Percentiles rank a stretch among this genome's conserved stretches.
These are phyloP conservation scores for Aporophyla lueneburgensis DNA, from an alignment of 2,888 invertebrate species.

Conservation along the genomic window DNA sequence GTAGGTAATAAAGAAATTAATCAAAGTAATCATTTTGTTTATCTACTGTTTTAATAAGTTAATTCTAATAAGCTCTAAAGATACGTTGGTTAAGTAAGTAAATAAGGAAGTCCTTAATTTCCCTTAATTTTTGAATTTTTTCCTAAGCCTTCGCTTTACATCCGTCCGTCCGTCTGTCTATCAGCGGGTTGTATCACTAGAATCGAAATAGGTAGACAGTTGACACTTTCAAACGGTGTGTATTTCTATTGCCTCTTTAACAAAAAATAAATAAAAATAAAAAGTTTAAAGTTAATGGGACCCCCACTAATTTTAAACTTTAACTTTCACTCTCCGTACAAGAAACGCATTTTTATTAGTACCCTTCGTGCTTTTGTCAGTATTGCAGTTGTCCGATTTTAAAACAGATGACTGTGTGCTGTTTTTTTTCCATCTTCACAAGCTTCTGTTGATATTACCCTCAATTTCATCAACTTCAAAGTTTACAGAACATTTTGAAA, in stretches of 20 bases:
- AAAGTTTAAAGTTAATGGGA: no score
- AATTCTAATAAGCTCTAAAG: neutral
- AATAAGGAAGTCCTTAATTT: neutral
- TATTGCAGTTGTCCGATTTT: neutral
- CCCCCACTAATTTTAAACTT: no score
- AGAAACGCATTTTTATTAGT: no score
- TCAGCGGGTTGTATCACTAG: no score
- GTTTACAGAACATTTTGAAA: slow-evolving; percentile 19
- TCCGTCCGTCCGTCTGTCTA: no score
- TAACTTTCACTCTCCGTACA: no score
- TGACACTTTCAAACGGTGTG: no score
- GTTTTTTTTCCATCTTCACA: neutral
- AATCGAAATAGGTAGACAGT: no score
- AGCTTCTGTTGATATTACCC: slow-evolving; percentile 4
- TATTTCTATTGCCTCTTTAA: no score
- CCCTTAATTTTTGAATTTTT: neutral
- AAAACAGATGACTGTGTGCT: neutral
- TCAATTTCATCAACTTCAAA: slow-evolving; percentile 21
- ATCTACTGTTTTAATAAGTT: neutral
- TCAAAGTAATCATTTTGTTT: neutral
- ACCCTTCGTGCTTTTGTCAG: no score
- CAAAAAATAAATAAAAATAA: no score
- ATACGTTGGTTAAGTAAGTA: neutral
- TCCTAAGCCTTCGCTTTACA: no score
- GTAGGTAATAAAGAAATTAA: neutral